Evolutionary conservation across 2,113 vertebrate genomes (phyloP).

Genomic region (Gadus macrocephalus): DNA sequence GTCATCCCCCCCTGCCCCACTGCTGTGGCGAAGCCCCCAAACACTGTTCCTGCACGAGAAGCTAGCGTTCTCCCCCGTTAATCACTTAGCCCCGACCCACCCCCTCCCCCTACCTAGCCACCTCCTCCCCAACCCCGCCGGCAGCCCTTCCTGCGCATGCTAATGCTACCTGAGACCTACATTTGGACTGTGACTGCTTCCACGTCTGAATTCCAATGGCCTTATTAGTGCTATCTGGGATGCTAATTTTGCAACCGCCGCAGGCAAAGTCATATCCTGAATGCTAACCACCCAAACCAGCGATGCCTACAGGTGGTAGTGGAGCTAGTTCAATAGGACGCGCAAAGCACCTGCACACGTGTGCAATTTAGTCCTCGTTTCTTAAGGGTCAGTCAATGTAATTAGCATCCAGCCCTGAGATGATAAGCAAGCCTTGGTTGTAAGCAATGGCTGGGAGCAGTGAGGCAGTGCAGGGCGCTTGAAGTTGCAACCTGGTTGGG

Average conservation of each 20-base stretch:
- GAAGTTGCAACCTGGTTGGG: no score
- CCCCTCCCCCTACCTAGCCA: background rate
- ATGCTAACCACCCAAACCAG: slow-evolving; percentile 38
- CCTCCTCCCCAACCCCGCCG: slow-evolving; percentile 15
- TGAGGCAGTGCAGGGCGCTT: no score
- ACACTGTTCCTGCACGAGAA: slow-evolving; percentile 50
- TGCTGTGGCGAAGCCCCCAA: slow-evolving; percentile 22
- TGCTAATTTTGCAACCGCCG: slow-evolving; percentile 47
- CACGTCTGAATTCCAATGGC: slow-evolving; percentile 48
- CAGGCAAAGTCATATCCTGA: slow-evolving; percentile 31
- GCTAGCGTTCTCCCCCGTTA: slow-evolving; percentile 45
- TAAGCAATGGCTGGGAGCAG: no score
- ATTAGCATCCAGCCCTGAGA: no score
- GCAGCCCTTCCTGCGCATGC: slow-evolving; percentile 40
- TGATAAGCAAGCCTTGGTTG: no score
- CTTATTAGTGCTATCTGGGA: slow-evolving; percentile 49
- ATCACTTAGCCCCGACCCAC: slow-evolving; percentile 36
- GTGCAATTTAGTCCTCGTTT: no score
- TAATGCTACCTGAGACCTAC: slow-evolving; percentile 47
- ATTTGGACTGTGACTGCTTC: slow-evolving; percentile 15
- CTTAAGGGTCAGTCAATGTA: no score
- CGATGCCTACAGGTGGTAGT: slow-evolving; percentile 22
- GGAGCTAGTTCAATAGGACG: slow-evolving; percentile 8
- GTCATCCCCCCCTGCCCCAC: slow-evolving; percentile 36
- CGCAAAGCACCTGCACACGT: background rate